These are phyloP conservation scores for Otus scops DNA, from an alignment of 2,797 vertebrate genomes.

Conservation along the genomic window DNA sequence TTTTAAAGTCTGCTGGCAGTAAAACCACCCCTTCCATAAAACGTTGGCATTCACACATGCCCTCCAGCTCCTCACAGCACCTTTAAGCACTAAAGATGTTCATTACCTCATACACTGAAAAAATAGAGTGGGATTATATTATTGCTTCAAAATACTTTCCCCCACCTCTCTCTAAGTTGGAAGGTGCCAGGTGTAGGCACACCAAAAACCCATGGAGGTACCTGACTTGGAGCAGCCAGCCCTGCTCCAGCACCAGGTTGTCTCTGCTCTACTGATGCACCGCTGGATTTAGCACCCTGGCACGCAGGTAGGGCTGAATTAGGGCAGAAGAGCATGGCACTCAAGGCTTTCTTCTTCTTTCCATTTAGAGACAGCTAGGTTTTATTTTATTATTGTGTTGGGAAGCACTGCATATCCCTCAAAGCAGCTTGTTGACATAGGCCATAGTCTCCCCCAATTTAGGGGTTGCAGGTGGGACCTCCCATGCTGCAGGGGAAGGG, in stretches of 20 bases:
- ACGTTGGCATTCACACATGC: constrained; percentile 34
- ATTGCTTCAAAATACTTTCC: neutral
- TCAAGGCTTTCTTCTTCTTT: neutral
- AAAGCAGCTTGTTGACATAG: neutral
- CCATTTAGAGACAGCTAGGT: neutral
- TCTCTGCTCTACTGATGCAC: no score
- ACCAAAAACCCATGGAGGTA: neutral
- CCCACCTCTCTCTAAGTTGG: neutral
- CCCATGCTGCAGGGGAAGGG: neutral
- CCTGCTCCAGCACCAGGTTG: fast-evolving
- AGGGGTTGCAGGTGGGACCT: neutral
- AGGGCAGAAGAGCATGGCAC: neutral
- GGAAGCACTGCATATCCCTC: neutral
- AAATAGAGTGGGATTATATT: neutral
- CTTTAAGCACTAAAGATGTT: constrained; percentile 49
- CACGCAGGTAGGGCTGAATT: fast-evolving
- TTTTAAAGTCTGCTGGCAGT: constrained; percentile 55
- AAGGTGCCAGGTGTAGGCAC: neutral
- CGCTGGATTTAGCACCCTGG: neutral
- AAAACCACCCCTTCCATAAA: constrained; percentile 71
- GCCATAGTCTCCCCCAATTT: fast-evolving
- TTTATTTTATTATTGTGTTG: neutral
- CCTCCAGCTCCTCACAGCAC: constrained; percentile 46
- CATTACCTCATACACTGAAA: constrained; percentile 13
- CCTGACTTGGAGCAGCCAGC: neutral